Base-by-base conservation (phyloP, 2,113 vertebrate species). In the Hippocampus mohnikei region DNA sequence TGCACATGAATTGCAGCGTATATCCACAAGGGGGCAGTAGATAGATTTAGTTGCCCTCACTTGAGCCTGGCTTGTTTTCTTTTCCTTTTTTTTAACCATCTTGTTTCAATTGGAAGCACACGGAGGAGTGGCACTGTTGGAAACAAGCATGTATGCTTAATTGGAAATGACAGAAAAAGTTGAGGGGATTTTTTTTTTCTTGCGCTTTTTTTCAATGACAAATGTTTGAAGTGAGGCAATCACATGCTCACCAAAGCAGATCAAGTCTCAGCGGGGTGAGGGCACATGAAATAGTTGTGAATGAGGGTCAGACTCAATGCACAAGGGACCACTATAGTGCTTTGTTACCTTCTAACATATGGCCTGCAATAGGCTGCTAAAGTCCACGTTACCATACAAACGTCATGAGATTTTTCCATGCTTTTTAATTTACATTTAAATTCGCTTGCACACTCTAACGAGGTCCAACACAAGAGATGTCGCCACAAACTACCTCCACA, bases 11-110 rank as follows among this genome's bases (percentile, higher is more conserved):
- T 77, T 78, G 75, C 70, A 27, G 21, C 0, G 0, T 40, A 18
- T 37, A 25, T 72, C 89, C 89, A 89, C 84, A 75, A 60, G 88
- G 77, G 84, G 89, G 85, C 87, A 88, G 85, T 78, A 90, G 75
- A 85, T 56, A 69, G 61, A 74, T 66, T 71, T 60, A 29, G 37
- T 59, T 61, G 44, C 41, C 75, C 41, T 50, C 63, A 4, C 44
- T 66, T 9, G 5, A 42, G n/a, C 18, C 23, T 71, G 42, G 63
- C 58, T 7, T 3, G 3, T 23, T 23, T 25, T 60, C 25, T 29
- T 33, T 71, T 61, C 52, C n/a, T 25, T 40, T 63, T n/a, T 44
- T 72, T 63, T 21, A 71, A 37, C 67, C 79, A 81, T 80, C 78
- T 89, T 86, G 79, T 84, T 84, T 79, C 72, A 81, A 70, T 84